Evolutionary conservation across 2,888 invertebrate genomes (phyloP).

Genomic region (Drosophila sordidapex): DNA sequence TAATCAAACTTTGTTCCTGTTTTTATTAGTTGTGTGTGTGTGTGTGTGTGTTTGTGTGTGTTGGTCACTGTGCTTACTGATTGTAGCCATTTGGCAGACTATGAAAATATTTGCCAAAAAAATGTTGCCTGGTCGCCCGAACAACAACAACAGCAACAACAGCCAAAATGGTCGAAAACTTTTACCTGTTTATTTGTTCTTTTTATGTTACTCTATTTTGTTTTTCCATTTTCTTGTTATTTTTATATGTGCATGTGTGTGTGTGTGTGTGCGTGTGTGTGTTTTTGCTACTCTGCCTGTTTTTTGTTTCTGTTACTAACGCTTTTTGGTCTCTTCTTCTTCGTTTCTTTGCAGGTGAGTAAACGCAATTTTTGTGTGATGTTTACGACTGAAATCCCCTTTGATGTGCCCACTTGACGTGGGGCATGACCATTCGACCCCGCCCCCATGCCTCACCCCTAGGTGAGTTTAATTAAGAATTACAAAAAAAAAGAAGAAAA

Average conservation of each 20-base stretch:
- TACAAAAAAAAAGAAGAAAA: conserved; percentile 12
- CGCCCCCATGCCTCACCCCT: not conserved
- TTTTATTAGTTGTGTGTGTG: conserved; percentile 11
- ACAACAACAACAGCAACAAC: conserved; percentile 4
- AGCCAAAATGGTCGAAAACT: conserved; percentile 11
- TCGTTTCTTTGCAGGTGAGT: conserved; percentile 70
- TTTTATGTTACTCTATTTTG: conserved; percentile 16
- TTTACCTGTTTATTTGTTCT: conserved; percentile 42
- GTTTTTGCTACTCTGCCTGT: conserved; percentile 1
- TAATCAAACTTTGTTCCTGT: conserved; percentile 62
- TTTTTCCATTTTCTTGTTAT: conserved; percentile 31
- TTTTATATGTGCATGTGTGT: conserved; percentile 7
- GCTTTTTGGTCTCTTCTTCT: conserved; percentile 31
- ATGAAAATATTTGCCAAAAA: conserved; percentile 54
- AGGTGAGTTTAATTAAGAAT: conserved; percentile 53
- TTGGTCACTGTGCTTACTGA: not conserved
- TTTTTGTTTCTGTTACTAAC: conserved; percentile 26
- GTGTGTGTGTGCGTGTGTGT: not conserved
- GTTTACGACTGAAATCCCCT: conserved; percentile 61
- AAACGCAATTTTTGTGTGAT: conserved; percentile 66
- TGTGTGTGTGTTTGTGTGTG: not conserved
- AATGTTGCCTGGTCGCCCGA: conserved; percentile 33
- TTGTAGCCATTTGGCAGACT: conserved; percentile 40
- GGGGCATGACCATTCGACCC: no score
- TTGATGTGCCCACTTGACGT: conserved; percentile 51